Evolutionary conservation across 2,888 invertebrate species (phyloP), one percentile per base, ranked within the genome.

Genomic region (Dione vanillae): DNA sequence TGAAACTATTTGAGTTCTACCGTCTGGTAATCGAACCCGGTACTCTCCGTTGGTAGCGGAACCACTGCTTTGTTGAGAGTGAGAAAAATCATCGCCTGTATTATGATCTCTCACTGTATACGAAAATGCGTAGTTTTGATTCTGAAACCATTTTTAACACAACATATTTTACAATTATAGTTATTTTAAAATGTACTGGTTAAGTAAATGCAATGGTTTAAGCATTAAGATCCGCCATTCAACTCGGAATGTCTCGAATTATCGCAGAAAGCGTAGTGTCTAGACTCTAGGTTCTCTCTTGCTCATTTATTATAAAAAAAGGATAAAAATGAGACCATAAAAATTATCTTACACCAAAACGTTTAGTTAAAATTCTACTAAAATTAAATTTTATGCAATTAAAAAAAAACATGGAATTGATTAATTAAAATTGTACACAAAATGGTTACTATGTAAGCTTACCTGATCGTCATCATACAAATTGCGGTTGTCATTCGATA

Each of bases 71-170:
- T 94, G 92, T 80, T 96, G 95, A 1, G 92, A 91, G 78, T 96
- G 96, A 0, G 95, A 96, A 85, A 95, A 96, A 79, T 96, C 95
- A 71, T 96, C 95, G 0, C 96, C 96, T 0, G 94, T 95, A 71
- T 94, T 85, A 19, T 91, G 90, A 79, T 95, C 95, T 75, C 94
- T 94, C 2, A 96, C 96, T 58, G 93, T 91, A 83, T 96, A 96
- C 0, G 95, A 94, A 81, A 96, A 96, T 0, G 95, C 95, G 87
- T 96, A 96, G 82, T 95, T 91, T 69, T 91, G 87, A n/a, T 82
- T 86, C 93, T 94, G 87, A 27, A 77, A 72, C 41, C 68, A 74
- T 45, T 59, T 52, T 20, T 16, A 2, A 12, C 8, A 27, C 5
- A 27, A 27, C 27, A 27, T 27, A 27, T 27, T 3, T 3, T 27